These are phyloP conservation scores for Lacanobia wlatinum DNA, from an alignment of 2,888 invertebrate species.

Conservation along the genomic window DNA sequence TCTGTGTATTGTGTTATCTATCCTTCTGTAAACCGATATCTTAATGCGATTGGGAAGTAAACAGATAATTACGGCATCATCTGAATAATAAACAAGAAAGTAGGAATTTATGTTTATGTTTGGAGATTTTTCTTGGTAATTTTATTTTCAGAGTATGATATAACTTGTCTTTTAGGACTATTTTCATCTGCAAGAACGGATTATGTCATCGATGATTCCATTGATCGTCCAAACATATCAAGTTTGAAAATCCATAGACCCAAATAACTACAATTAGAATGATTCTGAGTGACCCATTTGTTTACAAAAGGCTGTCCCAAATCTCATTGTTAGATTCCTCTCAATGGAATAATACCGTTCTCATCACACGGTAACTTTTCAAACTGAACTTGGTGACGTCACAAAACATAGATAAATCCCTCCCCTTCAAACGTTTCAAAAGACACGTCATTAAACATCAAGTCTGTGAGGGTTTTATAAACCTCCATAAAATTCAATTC, in stretches of 20 bases:
- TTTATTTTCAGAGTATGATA: not conserved
- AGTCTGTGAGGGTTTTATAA: slow-evolving; percentile 76
- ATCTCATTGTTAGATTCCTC: slow-evolving; percentile 60
- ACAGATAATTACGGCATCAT: slow-evolving; percentile 45
- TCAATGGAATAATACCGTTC: slow-evolving; percentile 56
- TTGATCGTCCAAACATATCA: slow-evolving; percentile 26
- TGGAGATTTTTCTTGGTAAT: not conserved
- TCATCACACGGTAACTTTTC: slow-evolving; percentile 61
- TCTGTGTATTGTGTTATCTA: slow-evolving; percentile 47
- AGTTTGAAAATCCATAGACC: slow-evolving; percentile 30
- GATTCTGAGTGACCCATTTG: slow-evolving; percentile 48
- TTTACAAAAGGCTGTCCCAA: slow-evolving; percentile 46
- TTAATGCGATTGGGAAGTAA: slow-evolving; percentile 57
- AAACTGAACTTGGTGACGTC: slow-evolving; percentile 64
- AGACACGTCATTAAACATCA: slow-evolving; percentile 64
- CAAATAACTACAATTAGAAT: slow-evolving; percentile 30
- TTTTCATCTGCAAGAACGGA: not conserved
- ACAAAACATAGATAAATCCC: slow-evolving; percentile 65
- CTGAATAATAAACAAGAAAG: slow-evolving; percentile 34
- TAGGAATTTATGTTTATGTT: slow-evolving; percentile 16
- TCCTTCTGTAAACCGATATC: slow-evolving; percentile 49
- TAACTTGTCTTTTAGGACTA: not conserved
- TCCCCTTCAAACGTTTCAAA: slow-evolving; percentile 68
- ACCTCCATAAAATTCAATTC: slow-evolving; percentile 79
- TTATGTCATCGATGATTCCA: slow-evolving; percentile 12